Percentiles rank a stretch among this genome's conserved stretches.
These are phyloP conservation scores for Protobothrops mucrosquamatus DNA, from an alignment of 2,113 vertebrate species.

Conservation along the genomic window DNA sequence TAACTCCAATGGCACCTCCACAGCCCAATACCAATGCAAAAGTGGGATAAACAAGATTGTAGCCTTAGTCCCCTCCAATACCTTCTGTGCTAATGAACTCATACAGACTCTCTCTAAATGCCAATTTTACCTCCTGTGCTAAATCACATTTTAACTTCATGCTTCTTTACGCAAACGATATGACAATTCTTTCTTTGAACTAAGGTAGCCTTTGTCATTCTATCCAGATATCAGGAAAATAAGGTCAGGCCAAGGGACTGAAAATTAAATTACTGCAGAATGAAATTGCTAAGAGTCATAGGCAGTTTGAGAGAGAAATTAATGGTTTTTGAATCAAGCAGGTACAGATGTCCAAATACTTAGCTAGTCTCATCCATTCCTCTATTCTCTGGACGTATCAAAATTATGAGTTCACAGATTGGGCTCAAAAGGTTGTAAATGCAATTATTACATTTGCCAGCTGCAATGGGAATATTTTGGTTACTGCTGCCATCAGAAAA, in stretches of 20 bases:
- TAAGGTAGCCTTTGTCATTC: background rate
- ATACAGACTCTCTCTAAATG: background rate
- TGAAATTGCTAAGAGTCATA: background rate
- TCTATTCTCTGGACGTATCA: background rate
- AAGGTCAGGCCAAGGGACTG: background rate
- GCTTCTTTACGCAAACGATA: background rate
- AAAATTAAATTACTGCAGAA: background rate
- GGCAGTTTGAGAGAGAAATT: background rate
- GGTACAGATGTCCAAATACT: background rate
- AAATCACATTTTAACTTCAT: background rate
- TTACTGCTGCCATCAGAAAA: background rate
- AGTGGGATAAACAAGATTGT: background rate
- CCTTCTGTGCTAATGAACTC: background rate
- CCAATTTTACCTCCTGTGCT: background rate
- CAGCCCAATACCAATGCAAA: background rate
- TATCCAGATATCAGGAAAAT: background rate
- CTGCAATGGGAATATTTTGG: background rate
- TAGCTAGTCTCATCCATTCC: background rate
- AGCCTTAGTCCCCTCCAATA: background rate
- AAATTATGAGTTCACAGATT: background rate
- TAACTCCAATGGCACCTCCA: background rate
- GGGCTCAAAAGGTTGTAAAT: background rate
- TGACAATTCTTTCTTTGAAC: background rate
- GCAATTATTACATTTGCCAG: background rate
- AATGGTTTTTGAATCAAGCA: background rate